Evolutionary conservation across 2,797 vertebrate species (phyloP), one percentile per base, ranked within the genome.

Genomic region (Esox lucius): DNA sequence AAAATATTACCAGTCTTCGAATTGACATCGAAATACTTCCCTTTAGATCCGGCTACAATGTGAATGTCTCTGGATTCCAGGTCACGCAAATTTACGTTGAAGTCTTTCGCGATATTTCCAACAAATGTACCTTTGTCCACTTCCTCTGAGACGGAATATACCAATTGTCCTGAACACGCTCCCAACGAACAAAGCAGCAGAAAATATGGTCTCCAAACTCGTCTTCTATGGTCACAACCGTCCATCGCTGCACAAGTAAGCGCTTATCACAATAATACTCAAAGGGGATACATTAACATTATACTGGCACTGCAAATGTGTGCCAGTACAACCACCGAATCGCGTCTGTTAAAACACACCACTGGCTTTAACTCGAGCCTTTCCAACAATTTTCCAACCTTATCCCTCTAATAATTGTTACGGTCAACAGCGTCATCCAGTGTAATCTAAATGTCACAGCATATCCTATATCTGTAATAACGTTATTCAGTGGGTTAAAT

Each of bases 51-150:
- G 49, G 78, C 42, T 8, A 82, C 76, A 35, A 90, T 66, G 46
- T 82, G 77, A 73, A 88, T 84, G 75, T 80, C 81, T 35, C 86
- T 82, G 13, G 77, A 71, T 56, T 81, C 77, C 68, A 91, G 79
- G 64, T 84, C 83, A 8, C 78, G 66, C 0, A 78, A 19, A 35
- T 78, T 79, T 15, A 87, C 46, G 28, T 80, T 81, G 3, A 91
- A 67, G 26, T 89, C 87, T 35, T 86, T 85, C 0, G 80, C 80
- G 70, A 90, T 61, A 78, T 90, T 91, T 24, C 89, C 88, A 72
- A 88, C 78, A 28, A 85, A 71, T n/a, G 83, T 86, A 35, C 87
- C 86, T n/a, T 78, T 82, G 6, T 82, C 74, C 33, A 80, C 75
- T 75, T 88, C 85, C 78, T 91, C 86, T 4, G 77, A 67, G 0